Evolutionary conservation across 2,113 vertebrate genomes (phyloP).

Genomic region (Gallinago undulata): DNA sequence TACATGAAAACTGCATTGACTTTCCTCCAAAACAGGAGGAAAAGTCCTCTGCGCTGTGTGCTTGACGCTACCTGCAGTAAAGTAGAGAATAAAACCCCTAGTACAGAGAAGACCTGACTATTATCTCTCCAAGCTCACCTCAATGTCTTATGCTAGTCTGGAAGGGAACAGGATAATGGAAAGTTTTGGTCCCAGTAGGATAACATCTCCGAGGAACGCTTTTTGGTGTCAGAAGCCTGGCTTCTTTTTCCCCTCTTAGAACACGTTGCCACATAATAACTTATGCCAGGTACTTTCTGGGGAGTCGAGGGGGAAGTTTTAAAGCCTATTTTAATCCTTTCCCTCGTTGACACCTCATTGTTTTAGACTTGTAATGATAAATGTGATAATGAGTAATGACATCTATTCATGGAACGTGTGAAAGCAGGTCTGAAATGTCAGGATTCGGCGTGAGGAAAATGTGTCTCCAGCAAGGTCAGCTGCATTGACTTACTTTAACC

Average conservation of each 20-base stretch:
- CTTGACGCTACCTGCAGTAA: neutral
- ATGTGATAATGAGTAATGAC: conserved; percentile 78
- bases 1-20: neutral
- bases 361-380: conserved; percentile 73
- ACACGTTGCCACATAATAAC: neutral
- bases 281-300: conserved; percentile 13
- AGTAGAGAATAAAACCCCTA: neutral
- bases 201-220: neutral
- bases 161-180: neutral
- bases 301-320: neutral
- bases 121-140: neutral
- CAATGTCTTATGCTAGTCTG: neutral
- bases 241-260: neutral
- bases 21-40: neutral
- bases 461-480: conserved; percentile 66
- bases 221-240: neutral
- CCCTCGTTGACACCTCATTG: conserved; percentile 64
- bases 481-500: conserved; percentile 55
- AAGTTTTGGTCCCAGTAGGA: neutral
- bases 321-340: conserved; percentile 68
- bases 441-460: conserved; percentile 69
- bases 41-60: neutral
- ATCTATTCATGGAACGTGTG: conserved; percentile 75
- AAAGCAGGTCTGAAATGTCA: conserved; percentile 73
- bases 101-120: neutral